Evolutionary conservation across 1,140 invertebrate genomes (phyloP).

Genomic region (Drosophila aff.): DNA sequence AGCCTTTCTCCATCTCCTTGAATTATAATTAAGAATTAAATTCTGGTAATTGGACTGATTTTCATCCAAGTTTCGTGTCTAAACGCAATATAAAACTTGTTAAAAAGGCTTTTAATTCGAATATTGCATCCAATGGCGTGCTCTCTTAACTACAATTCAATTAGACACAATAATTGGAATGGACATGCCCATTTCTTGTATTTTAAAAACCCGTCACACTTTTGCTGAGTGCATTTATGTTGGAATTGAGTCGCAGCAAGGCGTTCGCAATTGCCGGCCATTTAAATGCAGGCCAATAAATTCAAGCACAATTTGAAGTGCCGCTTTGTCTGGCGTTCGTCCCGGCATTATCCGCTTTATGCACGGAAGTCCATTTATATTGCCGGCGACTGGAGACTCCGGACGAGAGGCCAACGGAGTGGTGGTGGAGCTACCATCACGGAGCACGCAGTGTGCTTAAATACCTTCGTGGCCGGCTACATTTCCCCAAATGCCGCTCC

Average conservation of each 20-base stretch:
- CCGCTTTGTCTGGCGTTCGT: constrained; percentile 57
- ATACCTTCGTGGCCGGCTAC: constrained; percentile 72
- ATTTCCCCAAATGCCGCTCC: constrained; percentile 50
- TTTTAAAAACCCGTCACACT: constrained; percentile 1
- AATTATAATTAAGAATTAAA: background rate
- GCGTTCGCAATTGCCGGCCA: constrained; percentile 54
- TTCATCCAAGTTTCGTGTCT: background rate
- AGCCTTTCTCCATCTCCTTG: background rate
- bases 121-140: background rate
- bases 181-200: background rate
- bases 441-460: constrained; percentile 61
- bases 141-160: background rate
- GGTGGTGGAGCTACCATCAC: constrained; percentile 53
- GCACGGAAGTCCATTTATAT: constrained; percentile 78
- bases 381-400: constrained; percentile 23
- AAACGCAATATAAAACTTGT: background rate
- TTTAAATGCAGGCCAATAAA: constrained; percentile 75
- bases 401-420: constrained; percentile 62
- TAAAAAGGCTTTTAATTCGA: background rate
- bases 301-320: constrained; percentile 67
- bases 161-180: background rate
- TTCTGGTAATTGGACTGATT: background rate
- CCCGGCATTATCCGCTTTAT: constrained; percentile 67
- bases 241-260: constrained; percentile 46
- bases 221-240: constrained; percentile 63